These are phyloP conservation scores for Eupithecia inturbata DNA, from an alignment of 2,888 invertebrate genomes.

Conservation along the genomic window DNA sequence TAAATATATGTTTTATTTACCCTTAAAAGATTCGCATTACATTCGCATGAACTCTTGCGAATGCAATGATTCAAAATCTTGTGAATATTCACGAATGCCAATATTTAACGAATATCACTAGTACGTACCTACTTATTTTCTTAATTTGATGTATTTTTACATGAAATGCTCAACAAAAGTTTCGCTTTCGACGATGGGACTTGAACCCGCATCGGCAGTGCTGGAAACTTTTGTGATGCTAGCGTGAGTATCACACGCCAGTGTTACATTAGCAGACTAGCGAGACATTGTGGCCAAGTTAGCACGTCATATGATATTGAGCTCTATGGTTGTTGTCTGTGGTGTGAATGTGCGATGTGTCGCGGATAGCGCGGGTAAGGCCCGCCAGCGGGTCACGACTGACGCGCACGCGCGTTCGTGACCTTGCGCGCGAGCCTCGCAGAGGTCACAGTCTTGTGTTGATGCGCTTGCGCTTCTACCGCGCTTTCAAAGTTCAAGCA, in stretches of 20 bases:
- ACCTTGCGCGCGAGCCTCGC: constrained; percentile 81
- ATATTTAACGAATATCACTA: too few relatives aligned
- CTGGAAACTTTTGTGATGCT: background rate
- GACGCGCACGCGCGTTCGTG: constrained; percentile 82
- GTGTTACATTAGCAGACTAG: constrained; percentile 60
- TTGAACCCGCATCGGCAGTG: background rate
- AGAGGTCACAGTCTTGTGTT: constrained; percentile 79
- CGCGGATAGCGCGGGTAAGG: constrained; percentile 51
- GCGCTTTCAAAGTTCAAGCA: constrained; percentile 62
- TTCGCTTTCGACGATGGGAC: constrained; percentile 38
- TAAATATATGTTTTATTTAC: too few relatives aligned
- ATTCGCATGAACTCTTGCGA: too few relatives aligned
- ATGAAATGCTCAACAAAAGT: background rate
- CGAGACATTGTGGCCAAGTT: constrained; percentile 62
- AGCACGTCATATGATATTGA: constrained; percentile 63
- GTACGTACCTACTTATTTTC: background rate
- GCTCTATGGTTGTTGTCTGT: constrained; percentile 67
- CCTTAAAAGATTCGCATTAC: too few relatives aligned
- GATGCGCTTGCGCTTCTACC: constrained; percentile 70
- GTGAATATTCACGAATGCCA: too few relatives aligned
- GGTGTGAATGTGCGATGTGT: constrained; percentile 64
- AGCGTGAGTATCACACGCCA: constrained; percentile 53
- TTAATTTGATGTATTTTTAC: background rate
- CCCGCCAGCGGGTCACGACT: constrained; percentile 82
- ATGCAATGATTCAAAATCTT: too few relatives aligned